These are phyloP conservation scores for Ellobius talpinus DNA, from an alignment of 2,113 vertebrate species.

Conservation along the genomic window DNA sequence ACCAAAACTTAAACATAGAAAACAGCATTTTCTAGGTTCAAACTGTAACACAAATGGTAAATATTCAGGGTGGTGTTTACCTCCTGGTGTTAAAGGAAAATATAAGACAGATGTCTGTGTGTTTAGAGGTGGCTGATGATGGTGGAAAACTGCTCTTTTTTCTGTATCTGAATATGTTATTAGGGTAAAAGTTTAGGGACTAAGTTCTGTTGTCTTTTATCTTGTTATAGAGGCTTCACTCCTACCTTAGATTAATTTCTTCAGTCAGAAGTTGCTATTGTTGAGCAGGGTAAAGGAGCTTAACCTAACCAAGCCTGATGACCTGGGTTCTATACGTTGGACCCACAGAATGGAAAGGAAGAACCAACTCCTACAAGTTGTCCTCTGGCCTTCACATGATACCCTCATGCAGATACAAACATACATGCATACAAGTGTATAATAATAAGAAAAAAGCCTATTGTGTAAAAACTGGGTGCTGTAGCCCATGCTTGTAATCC, in stretches of 20 bases:
- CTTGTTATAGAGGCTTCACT: constrained; percentile 17
- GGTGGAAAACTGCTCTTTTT: background rate
- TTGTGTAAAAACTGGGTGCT: background rate
- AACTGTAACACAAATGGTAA: background rate
- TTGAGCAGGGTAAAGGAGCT: background rate
- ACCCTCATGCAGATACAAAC: background rate
- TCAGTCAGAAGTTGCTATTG: background rate
- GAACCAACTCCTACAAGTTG: background rate
- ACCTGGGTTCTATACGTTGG: background rate
- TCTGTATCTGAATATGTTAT: constrained; percentile 28
- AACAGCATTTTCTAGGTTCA: constrained; percentile 12
- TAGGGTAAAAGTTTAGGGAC: constrained; percentile 15
- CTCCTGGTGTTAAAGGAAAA: background rate
- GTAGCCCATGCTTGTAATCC: background rate
- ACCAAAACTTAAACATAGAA: constrained; percentile 34
- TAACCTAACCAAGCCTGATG: background rate
- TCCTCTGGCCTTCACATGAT: background rate
- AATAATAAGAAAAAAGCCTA: background rate
- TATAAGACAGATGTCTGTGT: background rate
- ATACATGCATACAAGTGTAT: background rate
- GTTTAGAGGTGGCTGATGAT: constrained; percentile 21
- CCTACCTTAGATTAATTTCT: constrained; percentile 10
- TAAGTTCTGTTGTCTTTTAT: constrained; percentile 10
- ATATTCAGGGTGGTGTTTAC: background rate
- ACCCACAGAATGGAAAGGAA: background rate